These are phyloP conservation scores for Myopa testacea DNA, from an alignment of 2,888 invertebrate species.

Conservation along the genomic window DNA sequence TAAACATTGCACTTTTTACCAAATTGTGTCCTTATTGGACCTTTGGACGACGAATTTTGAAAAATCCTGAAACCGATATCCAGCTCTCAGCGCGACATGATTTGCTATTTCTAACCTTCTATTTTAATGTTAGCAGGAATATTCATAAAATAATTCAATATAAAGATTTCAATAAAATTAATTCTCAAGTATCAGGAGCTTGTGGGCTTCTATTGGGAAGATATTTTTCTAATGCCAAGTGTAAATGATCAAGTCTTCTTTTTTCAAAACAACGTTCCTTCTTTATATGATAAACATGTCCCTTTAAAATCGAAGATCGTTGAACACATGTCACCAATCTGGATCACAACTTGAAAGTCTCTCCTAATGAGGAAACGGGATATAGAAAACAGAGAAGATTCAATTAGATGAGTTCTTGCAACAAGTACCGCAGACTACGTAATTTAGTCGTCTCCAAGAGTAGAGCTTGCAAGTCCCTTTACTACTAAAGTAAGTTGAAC, in stretches of 20 bases:
- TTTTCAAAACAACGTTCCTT: background rate
- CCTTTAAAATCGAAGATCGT: conserved; percentile 1
- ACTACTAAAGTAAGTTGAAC: background rate
- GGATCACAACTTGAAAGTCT: background rate
- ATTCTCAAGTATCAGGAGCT: too few species aligned
- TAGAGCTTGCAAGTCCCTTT: background rate
- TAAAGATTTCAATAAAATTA: too few species aligned
- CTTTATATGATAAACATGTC: conserved; percentile 5
- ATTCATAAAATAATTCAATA: too few species aligned
- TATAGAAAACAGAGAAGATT: background rate
- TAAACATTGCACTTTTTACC: too few species aligned
- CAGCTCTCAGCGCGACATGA: conserved; percentile 15
- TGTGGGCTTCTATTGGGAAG: background rate
- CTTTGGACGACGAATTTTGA: too few species aligned
- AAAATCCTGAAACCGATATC: too few species aligned
- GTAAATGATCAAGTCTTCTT: background rate
- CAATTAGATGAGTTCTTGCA: background rate
- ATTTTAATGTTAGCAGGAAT: conserved; percentile 6
- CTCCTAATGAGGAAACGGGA: conserved; percentile 6
- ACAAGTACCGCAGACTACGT: background rate
- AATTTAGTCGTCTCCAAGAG: background rate
- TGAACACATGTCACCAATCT: background rate
- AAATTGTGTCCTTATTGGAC: too few species aligned
- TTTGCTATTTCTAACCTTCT: conserved; percentile 3
- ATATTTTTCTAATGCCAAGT: conserved; percentile 8